phyloP scores from a whole-genome alignment of 1,140 invertebrate species.

The Phenacoccus solenopsis region DNA sequence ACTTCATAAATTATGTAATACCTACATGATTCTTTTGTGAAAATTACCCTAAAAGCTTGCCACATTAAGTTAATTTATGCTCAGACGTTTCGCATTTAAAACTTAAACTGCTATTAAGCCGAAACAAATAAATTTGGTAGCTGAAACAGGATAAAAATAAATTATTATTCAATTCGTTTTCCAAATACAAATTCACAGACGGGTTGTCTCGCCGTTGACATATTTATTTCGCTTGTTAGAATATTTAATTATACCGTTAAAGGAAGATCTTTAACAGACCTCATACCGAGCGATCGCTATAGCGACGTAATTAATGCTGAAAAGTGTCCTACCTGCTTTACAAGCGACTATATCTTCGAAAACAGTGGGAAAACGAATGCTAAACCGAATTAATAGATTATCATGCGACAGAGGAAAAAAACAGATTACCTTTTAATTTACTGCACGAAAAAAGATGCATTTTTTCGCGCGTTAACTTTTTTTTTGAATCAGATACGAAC shows the following conservation, averaged over 20 bases:
- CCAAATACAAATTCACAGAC: slow-evolving; percentile 2
- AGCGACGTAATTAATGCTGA: not conserved
- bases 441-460: not conserved
- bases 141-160: slow-evolving; percentile 3
- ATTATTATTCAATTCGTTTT: slow-evolving; percentile 3
- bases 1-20: slow-evolving; percentile 3
- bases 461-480: too few relatives aligned
- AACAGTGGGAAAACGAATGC: slow-evolving; percentile 1
- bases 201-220: not conserved
- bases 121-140: slow-evolving; percentile 3
- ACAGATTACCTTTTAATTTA: not conserved
- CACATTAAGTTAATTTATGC: slow-evolving; percentile 3
- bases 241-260: slow-evolving; percentile 3
- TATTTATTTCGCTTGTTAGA: not conserved
- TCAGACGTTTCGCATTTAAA: slow-evolving; percentile 1
- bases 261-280: not conserved
- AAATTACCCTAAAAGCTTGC: slow-evolving; percentile 1
- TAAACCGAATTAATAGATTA: not conserved
- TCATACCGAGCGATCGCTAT: not conserved
- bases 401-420: not conserved
- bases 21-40: not conserved
- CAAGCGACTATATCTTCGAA: not conserved
- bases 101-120: slow-evolving; percentile 1
- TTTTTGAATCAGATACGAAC: too few relatives aligned
- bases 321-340: slow-evolving; percentile 1